These are phyloP conservation scores for Trachelus iudaicus DNA, from an alignment of 2,888 invertebrate species.

Conservation along the genomic window DNA sequence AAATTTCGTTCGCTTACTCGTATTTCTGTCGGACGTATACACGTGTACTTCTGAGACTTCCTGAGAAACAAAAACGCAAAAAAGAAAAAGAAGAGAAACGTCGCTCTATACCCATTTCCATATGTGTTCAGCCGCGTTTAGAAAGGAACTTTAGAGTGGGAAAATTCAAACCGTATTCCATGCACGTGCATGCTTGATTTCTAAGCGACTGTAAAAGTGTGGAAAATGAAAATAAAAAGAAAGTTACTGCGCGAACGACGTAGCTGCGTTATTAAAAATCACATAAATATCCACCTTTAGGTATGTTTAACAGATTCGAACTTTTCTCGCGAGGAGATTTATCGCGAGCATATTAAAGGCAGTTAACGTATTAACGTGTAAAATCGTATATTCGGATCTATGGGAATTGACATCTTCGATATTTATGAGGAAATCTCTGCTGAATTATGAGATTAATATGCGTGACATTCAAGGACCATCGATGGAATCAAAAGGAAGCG, in stretches of 20 bases:
- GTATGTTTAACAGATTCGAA: neutral
- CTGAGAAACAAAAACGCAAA: neutral
- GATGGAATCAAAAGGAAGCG: neutral
- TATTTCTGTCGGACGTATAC: constrained; percentile 26
- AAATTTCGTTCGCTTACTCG: constrained; percentile 20
- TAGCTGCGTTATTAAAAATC: neutral
- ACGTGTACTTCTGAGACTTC: constrained; percentile 16
- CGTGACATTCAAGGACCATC: neutral
- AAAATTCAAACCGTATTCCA: neutral
- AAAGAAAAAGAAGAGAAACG: constrained; percentile 23
- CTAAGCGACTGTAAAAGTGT: neutral
- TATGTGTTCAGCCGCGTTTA: constrained; percentile 27
- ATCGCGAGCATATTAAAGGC: neutral
- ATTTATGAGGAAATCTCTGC: neutral
- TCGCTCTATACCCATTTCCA: constrained; percentile 29
- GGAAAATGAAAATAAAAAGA: neutral
- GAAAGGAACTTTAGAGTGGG: constrained; percentile 20
- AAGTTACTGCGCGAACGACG: neutral
- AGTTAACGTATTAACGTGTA: neutral
- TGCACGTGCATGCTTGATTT: neutral
- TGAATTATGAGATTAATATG: neutral
- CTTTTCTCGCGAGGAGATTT: neutral
- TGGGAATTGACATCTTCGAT: neutral
- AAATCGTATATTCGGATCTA: neutral
- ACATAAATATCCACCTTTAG: neutral